phyloP scores from a whole-genome alignment of 2,888 invertebrate genomes.

The Nymphalis c-album region DNA sequence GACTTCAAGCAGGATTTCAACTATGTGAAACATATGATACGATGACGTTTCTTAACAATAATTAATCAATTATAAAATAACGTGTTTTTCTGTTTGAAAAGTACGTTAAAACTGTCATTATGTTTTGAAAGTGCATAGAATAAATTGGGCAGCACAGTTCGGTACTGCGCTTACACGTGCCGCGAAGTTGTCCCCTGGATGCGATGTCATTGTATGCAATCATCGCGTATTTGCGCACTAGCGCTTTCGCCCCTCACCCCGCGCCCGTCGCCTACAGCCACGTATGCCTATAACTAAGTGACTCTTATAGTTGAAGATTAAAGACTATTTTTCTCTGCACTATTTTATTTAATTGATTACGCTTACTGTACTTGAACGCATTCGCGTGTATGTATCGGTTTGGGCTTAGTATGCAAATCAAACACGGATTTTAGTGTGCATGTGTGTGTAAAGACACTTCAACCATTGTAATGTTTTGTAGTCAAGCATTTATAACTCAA shows the following conservation, averaged over 20 bases:
- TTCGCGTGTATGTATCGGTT: constrained; percentile 38
- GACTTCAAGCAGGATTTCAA: no score
- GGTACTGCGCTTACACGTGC: constrained; percentile 77
- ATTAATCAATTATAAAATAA: background rate
- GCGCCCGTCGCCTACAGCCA: constrained; percentile 36
- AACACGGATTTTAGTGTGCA: constrained; percentile 24
- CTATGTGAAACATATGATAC: background rate
- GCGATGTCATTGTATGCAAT: constrained; percentile 80
- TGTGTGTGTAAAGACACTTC: constrained; percentile 27
- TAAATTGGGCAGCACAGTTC: constrained; percentile 49
- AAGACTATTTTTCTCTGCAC: background rate
- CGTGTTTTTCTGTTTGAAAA: background rate
- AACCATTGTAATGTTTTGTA: constrained; percentile 20
- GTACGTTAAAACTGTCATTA: background rate
- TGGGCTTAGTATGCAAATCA: constrained; percentile 40
- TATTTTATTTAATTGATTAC: background rate
- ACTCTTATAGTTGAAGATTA: background rate
- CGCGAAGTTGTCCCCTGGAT: constrained; percentile 71
- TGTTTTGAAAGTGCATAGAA: constrained; percentile 42
- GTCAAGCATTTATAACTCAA: background rate
- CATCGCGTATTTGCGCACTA: constrained; percentile 67
- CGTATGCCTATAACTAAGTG: constrained; percentile 1
- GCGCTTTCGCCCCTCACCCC: constrained; percentile 45
- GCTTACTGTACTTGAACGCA: constrained; percentile 53
- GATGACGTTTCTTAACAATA: background rate